Conservation (phyloP, 1,140 invertebrate species). For the Aphelinus certus region DNA sequence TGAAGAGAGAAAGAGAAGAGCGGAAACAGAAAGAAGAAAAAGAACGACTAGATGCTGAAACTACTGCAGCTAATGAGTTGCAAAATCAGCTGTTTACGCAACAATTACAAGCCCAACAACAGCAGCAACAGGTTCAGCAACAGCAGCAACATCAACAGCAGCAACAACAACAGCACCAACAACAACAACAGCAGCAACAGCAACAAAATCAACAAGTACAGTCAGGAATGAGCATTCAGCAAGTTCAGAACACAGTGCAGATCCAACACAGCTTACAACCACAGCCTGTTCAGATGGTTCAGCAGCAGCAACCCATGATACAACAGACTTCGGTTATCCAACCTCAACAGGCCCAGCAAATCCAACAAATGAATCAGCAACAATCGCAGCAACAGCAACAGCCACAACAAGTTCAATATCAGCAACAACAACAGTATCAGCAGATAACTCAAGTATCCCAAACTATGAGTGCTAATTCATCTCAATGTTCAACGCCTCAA, state of each 20-base stretch:
- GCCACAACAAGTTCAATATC: conserved; percentile 60
- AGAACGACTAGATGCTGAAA: conserved; percentile 60
- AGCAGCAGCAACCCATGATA: conserved; percentile 58
- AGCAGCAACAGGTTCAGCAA: conserved; percentile 54
- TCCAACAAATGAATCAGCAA: conserved; percentile 63
- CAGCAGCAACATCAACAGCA: conserved; percentile 68
- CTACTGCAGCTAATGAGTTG: conserved; percentile 50
- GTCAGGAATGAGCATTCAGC: conserved; percentile 66
- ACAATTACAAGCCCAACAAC: conserved; percentile 69
- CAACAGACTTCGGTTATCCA: conserved; percentile 71
- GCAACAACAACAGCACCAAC: conserved; percentile 60
- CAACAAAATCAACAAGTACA: conserved; percentile 56
- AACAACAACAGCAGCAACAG: conserved; percentile 69
- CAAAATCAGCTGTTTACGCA: conserved; percentile 67
- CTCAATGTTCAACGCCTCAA: conserved; percentile 70
- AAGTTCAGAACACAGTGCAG: conserved; percentile 54
- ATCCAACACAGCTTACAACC: conserved; percentile 58
- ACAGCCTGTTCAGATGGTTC: conserved; percentile 60
- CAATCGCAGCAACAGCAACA: conserved; percentile 65
- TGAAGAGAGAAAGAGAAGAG: conserved; percentile 73
- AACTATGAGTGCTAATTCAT: conserved; percentile 59
- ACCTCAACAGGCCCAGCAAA: conserved; percentile 68
- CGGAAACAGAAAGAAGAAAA: conserved; percentile 66
- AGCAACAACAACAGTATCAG: conserved; percentile 58
- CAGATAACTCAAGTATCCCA: conserved; percentile 53